These are phyloP conservation scores for Yponomeuta evonymella DNA, from an alignment of 2,888 invertebrate species.

Conservation along the genomic window DNA sequence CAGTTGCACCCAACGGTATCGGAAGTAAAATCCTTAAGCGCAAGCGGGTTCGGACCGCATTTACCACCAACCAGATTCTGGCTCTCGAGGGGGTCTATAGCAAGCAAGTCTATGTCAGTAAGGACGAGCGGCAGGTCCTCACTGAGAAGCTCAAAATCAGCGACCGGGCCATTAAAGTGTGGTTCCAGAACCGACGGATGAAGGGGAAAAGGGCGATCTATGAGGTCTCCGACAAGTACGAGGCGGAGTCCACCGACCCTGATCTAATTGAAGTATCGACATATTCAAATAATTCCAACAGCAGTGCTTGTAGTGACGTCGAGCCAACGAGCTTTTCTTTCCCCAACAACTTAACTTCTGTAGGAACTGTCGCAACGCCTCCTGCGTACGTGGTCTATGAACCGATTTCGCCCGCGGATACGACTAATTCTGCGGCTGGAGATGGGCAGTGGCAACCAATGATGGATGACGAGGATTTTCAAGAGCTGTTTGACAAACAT, in stretches of 20 bases:
- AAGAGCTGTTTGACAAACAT: conserved; percentile 21
- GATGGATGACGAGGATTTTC: conserved; percentile 21
- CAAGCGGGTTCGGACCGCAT: conserved; percentile 83
- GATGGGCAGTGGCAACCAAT: conserved; percentile 19
- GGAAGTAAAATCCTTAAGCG: conserved; percentile 37
- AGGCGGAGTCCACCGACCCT: conserved; percentile 2
- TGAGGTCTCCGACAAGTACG: conserved; percentile 16
- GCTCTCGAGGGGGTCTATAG: conserved; percentile 83
- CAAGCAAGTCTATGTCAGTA: conserved; percentile 79
- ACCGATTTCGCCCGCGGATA: conserved; percentile 16
- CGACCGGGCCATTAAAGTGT: conserved; percentile 84
- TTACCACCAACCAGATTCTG: conserved; percentile 82
- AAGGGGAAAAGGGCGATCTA: conserved; percentile 60
- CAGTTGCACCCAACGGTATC: conserved; percentile 29
- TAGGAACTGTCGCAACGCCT: conserved; percentile 1
- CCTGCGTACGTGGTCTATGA: conserved; percentile 17
- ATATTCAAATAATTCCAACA: conserved; percentile 17
- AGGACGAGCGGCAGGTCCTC: conserved; percentile 81
- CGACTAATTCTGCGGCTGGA: conserved; percentile 11
- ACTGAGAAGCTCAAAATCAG: conserved; percentile 75
- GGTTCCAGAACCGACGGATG: conserved; percentile 86
- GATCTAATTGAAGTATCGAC: conserved; percentile 11
- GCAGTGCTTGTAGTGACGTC: conserved; percentile 19
- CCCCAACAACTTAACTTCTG: conserved; percentile 27
- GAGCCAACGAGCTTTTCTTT: conserved; percentile 34